phyloP scores from a whole-genome alignment of 2,113 vertebrate genomes.

The Grallaria varia region DNA sequence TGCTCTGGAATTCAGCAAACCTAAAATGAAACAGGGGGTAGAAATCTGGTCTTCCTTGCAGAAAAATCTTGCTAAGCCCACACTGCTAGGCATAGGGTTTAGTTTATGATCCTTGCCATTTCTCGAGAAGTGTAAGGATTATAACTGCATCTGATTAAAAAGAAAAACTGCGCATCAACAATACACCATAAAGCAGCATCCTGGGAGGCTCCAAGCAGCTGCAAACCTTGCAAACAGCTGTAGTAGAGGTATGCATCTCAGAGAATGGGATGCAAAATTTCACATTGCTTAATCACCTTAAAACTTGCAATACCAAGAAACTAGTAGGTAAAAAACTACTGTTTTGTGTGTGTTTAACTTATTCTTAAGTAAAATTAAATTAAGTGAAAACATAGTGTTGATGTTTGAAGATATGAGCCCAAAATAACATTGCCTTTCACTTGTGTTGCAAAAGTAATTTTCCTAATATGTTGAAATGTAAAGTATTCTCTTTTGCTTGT shows the following conservation, averaged over 20 bases:
- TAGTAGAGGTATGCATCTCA: not conserved
- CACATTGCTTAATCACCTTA: not conserved
- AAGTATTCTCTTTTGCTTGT: not conserved
- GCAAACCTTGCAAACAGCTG: not conserved
- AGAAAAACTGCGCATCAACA: not conserved
- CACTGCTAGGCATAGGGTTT: not conserved
- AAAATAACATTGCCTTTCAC: not conserved
- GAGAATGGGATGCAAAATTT: not conserved
- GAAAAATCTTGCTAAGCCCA: not conserved
- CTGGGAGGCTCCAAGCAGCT: not conserved
- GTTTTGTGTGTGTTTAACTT: not conserved
- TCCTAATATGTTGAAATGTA: not conserved
- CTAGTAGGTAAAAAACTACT: not conserved
- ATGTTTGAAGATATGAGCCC: not conserved
- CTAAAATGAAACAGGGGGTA: not conserved
- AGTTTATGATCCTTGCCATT: not conserved
- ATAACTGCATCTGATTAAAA: not conserved
- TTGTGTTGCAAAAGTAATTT: not conserved
- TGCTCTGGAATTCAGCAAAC: not conserved
- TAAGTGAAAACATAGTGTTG: not conserved
- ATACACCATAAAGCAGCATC: not conserved
- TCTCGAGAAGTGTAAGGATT: not conserved
- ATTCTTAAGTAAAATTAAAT: constrained; percentile 11
- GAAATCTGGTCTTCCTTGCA: not conserved
- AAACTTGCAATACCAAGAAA: not conserved